phyloP scores from a whole-genome alignment of 2,113 vertebrate genomes.

The Tretioscincus oriximinensis region DNA sequence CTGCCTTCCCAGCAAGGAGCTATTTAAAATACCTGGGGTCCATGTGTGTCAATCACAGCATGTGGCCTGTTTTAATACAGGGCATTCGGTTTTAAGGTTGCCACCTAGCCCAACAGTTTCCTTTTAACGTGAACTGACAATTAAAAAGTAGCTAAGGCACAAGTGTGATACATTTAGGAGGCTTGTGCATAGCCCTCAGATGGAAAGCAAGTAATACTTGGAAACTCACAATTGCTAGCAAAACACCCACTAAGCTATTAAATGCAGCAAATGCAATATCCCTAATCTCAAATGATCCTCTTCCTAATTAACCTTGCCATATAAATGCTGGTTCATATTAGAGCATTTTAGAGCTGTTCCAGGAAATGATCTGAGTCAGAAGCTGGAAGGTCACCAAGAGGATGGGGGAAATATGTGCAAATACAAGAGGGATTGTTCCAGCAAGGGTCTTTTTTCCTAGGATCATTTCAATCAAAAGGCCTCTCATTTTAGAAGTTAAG shows the following conservation, averaged over 20 bases:
- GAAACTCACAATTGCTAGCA: neutral
- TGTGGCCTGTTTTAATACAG: neutral
- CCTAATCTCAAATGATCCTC: conserved; percentile 25
- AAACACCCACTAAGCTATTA: conserved; percentile 6
- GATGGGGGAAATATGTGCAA: neutral
- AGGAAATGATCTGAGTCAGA: conserved; percentile 23
- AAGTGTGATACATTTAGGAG: neutral
- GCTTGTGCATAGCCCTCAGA: neutral
- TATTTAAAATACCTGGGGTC: conserved; percentile 5
- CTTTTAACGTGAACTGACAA: neutral
- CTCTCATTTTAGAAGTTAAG: too few species aligned
- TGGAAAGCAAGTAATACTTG: neutral
- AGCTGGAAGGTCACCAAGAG: neutral
- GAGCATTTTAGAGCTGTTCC: neutral
- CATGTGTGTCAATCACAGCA: neutral
- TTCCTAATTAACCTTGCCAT: conserved; percentile 17
- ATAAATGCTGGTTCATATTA: conserved; percentile 5
- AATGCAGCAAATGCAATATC: neutral
- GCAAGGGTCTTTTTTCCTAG: neutral
- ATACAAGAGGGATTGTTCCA: neutral
- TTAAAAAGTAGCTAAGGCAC: neutral
- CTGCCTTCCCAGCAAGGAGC: neutral
- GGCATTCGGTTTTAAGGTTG: neutral
- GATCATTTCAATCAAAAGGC: too few species aligned
- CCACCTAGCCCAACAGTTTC: neutral